Percentiles rank a stretch among this genome's conserved stretches.
Evolutionary conservation across 2,113 vertebrate species (phyloP).

Genomic region (Hippocampus guttulatus): DNA sequence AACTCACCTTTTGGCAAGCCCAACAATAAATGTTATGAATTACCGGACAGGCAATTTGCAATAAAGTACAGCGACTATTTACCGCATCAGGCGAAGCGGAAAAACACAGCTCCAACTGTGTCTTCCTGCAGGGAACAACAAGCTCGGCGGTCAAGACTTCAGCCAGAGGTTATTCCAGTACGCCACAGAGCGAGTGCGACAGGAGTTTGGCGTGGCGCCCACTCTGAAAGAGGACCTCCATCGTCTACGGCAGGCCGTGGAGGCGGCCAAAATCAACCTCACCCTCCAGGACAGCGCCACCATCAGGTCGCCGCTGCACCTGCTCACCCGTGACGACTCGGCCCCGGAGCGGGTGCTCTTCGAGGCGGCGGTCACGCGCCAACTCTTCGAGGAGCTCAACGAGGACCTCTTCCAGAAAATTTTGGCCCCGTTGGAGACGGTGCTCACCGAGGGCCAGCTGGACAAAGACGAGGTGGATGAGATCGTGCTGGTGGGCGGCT

Average conservation of each 20-base stretch:
- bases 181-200: conserved; percentile 73
- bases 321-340: conserved; percentile 31
- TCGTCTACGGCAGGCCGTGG: conserved; percentile 83
- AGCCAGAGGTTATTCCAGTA: conserved; percentile 89
- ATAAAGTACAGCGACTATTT: too few species aligned
- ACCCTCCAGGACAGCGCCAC: conserved; percentile 73
- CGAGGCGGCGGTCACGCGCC: conserved; percentile 74
- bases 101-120: not conserved
- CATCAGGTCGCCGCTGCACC: conserved; percentile 72
- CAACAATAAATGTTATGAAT: too few species aligned
- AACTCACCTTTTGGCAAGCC: too few species aligned
- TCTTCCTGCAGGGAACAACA: conserved; percentile 84
- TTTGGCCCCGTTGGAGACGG: conserved; percentile 82
- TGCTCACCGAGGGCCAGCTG: conserved; percentile 83
- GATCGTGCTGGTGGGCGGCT: conserved; percentile 92
- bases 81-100: too few species aligned
- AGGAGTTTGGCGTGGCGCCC: conserved; percentile 76
- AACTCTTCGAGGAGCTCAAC: conserved; percentile 87
- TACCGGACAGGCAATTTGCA: too few species aligned
- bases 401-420: conserved; percentile 95
- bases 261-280: conserved; percentile 89
- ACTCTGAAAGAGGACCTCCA: conserved; percentile 88
- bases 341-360: conserved; percentile 67
- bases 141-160: conserved; percentile 96
- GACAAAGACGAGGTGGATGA: conserved; percentile 85